Conservation (phyloP, 2,797 vertebrate genomes). For the Chromobotia macracanthus region DNA sequence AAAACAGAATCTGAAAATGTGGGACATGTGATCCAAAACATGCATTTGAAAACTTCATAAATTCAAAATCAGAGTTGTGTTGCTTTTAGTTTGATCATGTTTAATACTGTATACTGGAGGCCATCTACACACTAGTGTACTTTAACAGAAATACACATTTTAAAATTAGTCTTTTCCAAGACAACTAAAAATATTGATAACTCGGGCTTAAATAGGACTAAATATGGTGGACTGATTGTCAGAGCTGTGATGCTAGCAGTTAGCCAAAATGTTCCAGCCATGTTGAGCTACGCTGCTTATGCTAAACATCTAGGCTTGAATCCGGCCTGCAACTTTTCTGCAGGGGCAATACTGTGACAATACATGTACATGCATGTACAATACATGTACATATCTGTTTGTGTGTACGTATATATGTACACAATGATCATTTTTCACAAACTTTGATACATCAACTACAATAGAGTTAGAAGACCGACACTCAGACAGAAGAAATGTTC, state of each 20-base stretch:
- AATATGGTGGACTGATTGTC: not conserved
- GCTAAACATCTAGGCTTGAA: not conserved
- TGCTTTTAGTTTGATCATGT: no score
- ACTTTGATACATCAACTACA: conserved; percentile 3
- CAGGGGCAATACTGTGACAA: not conserved
- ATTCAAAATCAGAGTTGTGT: not conserved
- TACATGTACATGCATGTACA: no score
- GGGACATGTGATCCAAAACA: not conserved
- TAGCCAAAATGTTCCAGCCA: not conserved
- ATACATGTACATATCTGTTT: no score
- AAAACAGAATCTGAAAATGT: not conserved
- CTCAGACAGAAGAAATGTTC: conserved; percentile 6
- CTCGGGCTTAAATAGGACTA: no score
- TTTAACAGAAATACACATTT: no score
- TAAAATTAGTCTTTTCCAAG: no score
- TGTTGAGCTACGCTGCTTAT: not conserved
- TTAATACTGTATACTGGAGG: no score
- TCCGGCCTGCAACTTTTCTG: not conserved
- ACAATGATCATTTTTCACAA: conserved; percentile 10
- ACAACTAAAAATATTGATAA: no score
- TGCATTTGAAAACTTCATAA: not conserved
- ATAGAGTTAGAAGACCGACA: conserved; percentile 15
- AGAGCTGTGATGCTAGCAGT: not conserved
- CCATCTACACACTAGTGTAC: no score
- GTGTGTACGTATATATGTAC: no score